These are phyloP conservation scores for Latrodectus hesperus DNA, from an alignment of 2,888 invertebrate genomes.

Conservation along the genomic window DNA sequence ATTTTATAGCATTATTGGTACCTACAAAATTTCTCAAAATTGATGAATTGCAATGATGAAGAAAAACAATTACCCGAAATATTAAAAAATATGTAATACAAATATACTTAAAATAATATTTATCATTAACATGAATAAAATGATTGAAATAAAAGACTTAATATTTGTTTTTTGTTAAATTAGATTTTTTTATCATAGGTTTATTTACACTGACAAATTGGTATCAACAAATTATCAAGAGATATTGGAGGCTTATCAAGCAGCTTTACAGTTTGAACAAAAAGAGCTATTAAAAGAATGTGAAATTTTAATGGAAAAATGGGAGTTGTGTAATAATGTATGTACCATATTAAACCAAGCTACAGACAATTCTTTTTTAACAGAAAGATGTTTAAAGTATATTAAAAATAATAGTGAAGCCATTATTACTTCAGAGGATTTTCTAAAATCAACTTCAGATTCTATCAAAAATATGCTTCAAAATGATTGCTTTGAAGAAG, in stretches of 20 bases:
- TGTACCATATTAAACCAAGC: conserved; percentile 7
- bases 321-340: conserved; percentile 19
- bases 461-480: not conserved
- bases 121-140: too few species aligned
- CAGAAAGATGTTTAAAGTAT: not conserved
- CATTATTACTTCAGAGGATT: not conserved
- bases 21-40: too few species aligned
- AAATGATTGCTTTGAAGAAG: not conserved
- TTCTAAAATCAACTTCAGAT: not conserved
- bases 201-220: not conserved
- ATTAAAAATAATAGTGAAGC: not conserved
- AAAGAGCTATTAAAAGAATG: not conserved
- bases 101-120: too few species aligned
- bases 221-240: not conserved
- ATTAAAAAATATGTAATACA: too few species aligned
- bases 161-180: too few species aligned
- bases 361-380: conserved; percentile 7
- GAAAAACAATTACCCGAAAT: too few species aligned
- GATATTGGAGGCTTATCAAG: not conserved
- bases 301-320: not conserved
- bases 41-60: too few species aligned
- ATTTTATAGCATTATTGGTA: too few species aligned
- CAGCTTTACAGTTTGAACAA: not conserved
- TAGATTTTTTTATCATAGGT: not conserved
- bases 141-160: too few species aligned